Conservation (phyloP, 2,797 vertebrate species). For the Morelia viridis region DNA sequence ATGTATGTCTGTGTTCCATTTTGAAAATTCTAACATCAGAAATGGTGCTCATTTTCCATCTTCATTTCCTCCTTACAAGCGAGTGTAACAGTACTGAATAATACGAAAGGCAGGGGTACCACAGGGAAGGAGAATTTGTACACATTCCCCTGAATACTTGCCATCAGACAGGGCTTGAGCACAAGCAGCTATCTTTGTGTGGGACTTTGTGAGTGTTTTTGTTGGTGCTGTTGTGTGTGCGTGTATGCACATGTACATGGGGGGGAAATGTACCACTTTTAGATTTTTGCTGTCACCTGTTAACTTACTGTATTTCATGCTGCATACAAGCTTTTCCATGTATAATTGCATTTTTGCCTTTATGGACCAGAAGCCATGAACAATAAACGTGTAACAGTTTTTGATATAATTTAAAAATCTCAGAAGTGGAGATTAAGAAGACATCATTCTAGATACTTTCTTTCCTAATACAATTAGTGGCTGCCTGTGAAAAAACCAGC, state of each 20-base stretch:
- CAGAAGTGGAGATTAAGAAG: constrained; percentile 12
- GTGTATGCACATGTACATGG: background rate
- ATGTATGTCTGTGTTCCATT: background rate
- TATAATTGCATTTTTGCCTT: constrained; percentile 53
- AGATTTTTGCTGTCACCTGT: background rate
- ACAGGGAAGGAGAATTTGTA: background rate
- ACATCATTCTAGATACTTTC: background rate
- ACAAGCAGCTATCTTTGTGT: background rate
- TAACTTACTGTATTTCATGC: constrained; percentile 50
- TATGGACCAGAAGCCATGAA: constrained; percentile 59
- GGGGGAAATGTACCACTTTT: constrained; percentile 40
- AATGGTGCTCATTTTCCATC: background rate
- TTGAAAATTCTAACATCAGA: background rate
- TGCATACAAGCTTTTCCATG: constrained; percentile 55
- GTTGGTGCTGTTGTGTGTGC: constrained; percentile 16
- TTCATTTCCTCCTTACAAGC: background rate
- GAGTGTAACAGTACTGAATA: constrained; percentile 22
- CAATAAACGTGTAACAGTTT: constrained; percentile 53
- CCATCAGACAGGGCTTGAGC: background rate
- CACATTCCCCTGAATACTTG: constrained; percentile 6
- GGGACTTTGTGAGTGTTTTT: constrained; percentile 38
- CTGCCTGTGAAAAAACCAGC: background rate
- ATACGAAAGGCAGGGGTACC: background rate
- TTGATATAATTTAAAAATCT: constrained; percentile 56
- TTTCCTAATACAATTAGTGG: background rate